Conservation (phyloP, 2,888 invertebrate genomes). For the Drosophila eohydei region DNA sequence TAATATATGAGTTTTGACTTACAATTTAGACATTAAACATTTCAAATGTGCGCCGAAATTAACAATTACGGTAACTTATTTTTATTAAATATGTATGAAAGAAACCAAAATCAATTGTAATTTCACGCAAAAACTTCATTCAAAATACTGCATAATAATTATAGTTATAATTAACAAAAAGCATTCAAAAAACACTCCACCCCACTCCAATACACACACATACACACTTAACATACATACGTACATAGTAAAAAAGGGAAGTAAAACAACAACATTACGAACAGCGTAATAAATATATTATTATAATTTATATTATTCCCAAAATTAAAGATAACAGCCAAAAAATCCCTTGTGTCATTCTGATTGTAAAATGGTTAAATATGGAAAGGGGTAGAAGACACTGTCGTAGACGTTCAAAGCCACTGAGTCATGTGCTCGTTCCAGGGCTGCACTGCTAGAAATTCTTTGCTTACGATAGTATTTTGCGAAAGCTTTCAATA, state of each 20-base stretch:
- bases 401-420: constrained; percentile 3
- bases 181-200: constrained; percentile 52
- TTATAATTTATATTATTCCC: constrained; percentile 83
- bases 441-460: constrained; percentile 20
- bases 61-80: constrained; percentile 55
- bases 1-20: constrained; percentile 77
- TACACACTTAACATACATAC: constrained; percentile 52
- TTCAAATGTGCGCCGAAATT: constrained; percentile 66
- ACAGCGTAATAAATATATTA: constrained; percentile 74
- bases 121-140: constrained; percentile 62
- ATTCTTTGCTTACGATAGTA: not conserved
- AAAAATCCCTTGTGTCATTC: constrained; percentile 51
- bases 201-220: constrained; percentile 34
- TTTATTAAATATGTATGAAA: constrained; percentile 47
- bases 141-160: constrained; percentile 60
- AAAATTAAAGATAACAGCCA: constrained; percentile 81
- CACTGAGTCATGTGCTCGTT: constrained; percentile 46
- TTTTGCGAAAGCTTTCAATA: not conserved
- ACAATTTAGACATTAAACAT: constrained; percentile 70
- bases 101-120: constrained; percentile 44
- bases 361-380: constrained; percentile 16
- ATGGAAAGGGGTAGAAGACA: constrained; percentile 6
- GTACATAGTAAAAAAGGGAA: constrained; percentile 69
- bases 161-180: constrained; percentile 64
- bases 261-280: constrained; percentile 73